These are phyloP conservation scores for Sarcophaga caerulescens DNA, from an alignment of 2,888 invertebrate species.

Conservation along the genomic window DNA sequence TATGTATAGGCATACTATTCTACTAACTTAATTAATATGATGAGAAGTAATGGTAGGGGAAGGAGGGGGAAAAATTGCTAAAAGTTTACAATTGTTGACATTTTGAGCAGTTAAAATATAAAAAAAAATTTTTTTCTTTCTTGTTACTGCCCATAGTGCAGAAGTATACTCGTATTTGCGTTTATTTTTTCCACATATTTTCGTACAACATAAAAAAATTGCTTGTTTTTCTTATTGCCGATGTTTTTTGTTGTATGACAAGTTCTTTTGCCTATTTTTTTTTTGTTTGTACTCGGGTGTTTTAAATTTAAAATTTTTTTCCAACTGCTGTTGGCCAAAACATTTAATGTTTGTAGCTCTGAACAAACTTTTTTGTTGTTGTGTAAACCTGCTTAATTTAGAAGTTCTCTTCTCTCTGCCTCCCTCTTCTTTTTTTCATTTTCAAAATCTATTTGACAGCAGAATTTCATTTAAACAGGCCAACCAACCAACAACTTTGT, in stretches of 20 bases:
- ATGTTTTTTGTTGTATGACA: constrained; percentile 10
- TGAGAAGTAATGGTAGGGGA: too few species aligned
- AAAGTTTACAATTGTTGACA: constrained; percentile 62
- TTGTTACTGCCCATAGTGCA: constrained; percentile 12
- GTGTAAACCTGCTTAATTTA: constrained; percentile 56
- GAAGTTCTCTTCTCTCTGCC: background rate
- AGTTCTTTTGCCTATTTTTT: constrained; percentile 13
- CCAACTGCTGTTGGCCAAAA: constrained; percentile 58
- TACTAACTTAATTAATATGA: too few species aligned
- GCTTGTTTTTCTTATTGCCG: constrained; percentile 8
- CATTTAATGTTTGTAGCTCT: constrained; percentile 54
- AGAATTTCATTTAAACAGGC: constrained; percentile 31
- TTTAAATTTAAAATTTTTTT: background rate
- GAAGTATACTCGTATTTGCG: background rate
- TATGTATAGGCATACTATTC: too few species aligned
- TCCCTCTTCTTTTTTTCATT: background rate
- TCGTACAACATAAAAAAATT: background rate
- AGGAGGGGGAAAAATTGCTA: background rate
- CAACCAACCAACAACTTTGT: constrained; percentile 23
- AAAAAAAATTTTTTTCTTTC: too few species aligned
- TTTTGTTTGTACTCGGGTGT: constrained; percentile 4
- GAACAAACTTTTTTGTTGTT: constrained; percentile 49
- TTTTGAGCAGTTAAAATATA: constrained; percentile 43
- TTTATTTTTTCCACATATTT: constrained; percentile 37
- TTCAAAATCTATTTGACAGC: constrained; percentile 13